These are phyloP conservation scores for Ophion ellenae DNA, from an alignment of 2,888 invertebrate species.

Conservation along the genomic window DNA sequence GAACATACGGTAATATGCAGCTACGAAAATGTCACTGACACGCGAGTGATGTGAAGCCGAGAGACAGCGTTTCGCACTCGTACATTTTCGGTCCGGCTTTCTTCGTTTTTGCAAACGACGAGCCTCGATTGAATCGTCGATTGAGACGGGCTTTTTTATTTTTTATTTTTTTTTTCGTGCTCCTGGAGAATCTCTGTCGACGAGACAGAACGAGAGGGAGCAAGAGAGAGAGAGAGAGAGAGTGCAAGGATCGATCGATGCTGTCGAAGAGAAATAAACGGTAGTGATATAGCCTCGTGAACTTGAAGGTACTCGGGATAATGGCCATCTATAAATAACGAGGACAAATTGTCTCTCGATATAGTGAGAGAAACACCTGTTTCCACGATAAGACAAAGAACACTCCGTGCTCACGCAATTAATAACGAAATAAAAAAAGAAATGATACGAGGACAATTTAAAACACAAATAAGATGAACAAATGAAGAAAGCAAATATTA, in stretches of 20 bases:
- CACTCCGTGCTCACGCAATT: neutral
- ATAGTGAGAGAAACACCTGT: constrained; percentile 4
- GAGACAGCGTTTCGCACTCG: neutral
- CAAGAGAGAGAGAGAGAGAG: neutral
- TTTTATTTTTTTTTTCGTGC: neutral
- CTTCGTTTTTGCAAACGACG: neutral
- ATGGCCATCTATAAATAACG: constrained; percentile 44
- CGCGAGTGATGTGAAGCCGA: constrained; percentile 17
- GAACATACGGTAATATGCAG: constrained; percentile 31
- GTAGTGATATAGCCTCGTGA: constrained; percentile 33
- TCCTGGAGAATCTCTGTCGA: neutral
- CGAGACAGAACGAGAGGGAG: neutral
- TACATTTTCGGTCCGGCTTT: neutral
- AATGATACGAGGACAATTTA: neutral
- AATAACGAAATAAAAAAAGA: neutral
- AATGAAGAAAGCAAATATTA: neutral
- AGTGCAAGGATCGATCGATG: constrained; percentile 47
- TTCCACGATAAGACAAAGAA: constrained; percentile 24
- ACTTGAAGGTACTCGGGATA: constrained; percentile 48
- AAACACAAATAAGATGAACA: neutral
- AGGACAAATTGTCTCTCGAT: constrained; percentile 37
- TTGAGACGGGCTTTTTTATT: neutral
- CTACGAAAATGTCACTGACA: neutral
- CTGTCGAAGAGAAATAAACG: constrained; percentile 49
- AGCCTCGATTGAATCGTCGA: neutral